Percentiles rank a stretch among this genome's conserved stretches.
Conservation (phyloP, 1,140 invertebrate species). For the Chymomyza costata region DNA sequence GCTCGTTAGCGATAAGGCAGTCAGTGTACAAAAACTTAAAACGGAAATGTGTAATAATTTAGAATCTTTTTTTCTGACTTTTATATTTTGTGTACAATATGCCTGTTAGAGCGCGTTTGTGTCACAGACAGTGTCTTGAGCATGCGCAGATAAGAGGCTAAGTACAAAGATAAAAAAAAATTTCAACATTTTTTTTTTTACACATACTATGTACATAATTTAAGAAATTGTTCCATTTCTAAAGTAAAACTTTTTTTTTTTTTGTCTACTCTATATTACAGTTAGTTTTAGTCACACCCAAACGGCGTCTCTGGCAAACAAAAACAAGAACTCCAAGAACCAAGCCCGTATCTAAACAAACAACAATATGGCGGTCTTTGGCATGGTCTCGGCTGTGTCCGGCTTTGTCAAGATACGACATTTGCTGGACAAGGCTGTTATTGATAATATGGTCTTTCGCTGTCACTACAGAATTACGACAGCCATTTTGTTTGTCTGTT, state of each 20-base stretch:
- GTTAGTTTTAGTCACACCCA: slow-evolving; percentile 40
- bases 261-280: too few relatives aligned
- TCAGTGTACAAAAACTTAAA: slow-evolving; percentile 7
- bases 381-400: slow-evolving; percentile 87
- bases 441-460: slow-evolving; percentile 93
- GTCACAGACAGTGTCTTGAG: too few relatives aligned
- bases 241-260: not conserved
- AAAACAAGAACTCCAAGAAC: too few relatives aligned
- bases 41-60: slow-evolving; percentile 51
- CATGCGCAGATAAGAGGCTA: too few relatives aligned
- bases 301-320: not conserved
- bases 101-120: slow-evolving; percentile 45
- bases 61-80: slow-evolving; percentile 55
- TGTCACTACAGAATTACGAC: slow-evolving; percentile 93
- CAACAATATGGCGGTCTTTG: slow-evolving; percentile 85
- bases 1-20: slow-evolving; percentile 57
- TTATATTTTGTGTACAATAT: too few relatives aligned
- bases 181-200: too few relatives aligned
- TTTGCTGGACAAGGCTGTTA: slow-evolving; percentile 88
- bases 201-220: too few relatives aligned
- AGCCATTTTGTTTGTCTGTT: slow-evolving; percentile 89
- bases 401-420: slow-evolving; percentile 91
- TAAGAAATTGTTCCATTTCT: not conserved
- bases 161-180: too few relatives aligned
- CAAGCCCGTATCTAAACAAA: too few relatives aligned